Percentiles rank a stretch among this genome's conserved stretches.
These are phyloP conservation scores for Strigops habroptila DNA, from an alignment of 2,113 vertebrate species.

Conservation along the genomic window DNA sequence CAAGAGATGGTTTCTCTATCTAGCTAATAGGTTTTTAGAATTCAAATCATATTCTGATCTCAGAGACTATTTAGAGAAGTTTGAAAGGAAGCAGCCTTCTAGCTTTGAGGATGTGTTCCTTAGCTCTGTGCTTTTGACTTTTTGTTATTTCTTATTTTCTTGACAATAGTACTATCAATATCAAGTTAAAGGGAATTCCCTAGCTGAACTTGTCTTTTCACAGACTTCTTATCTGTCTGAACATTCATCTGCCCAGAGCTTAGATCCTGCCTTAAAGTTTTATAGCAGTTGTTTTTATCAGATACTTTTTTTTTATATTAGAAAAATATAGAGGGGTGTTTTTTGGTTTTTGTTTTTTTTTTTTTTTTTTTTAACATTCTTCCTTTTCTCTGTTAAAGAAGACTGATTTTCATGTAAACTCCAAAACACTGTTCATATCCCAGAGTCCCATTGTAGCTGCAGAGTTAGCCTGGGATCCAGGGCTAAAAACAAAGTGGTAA, in stretches of 20 bases:
- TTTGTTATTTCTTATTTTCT: slow-evolving; percentile 13
- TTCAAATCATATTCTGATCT: neutral
- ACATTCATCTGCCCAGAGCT: slow-evolving; percentile 22
- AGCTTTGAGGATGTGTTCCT: neutral
- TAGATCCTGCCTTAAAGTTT: slow-evolving; percentile 12
- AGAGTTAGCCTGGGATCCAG: neutral
- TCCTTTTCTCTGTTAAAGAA: neutral
- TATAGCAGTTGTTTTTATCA: slow-evolving; percentile 6
- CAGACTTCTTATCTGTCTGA: slow-evolving; percentile 29
- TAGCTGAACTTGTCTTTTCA: neutral
- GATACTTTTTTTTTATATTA: neutral
- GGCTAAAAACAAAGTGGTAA: neutral
- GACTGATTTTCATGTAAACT: neutral
- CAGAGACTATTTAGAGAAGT: neutral
- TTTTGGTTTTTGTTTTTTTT: no score
- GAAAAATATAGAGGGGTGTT: no score
- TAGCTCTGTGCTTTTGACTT: neutral
- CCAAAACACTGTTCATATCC: neutral
- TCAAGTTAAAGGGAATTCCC: slow-evolving; percentile 51
- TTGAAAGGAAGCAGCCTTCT: neutral
- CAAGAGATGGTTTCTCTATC: neutral
- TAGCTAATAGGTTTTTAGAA: neutral
- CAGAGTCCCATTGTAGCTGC: neutral
- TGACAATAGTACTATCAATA: slow-evolving; percentile 24
- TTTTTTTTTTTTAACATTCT: neutral